Evolutionary conservation across 2,888 invertebrate species (phyloP).

Genomic region (Strigamia transsilvanica): DNA sequence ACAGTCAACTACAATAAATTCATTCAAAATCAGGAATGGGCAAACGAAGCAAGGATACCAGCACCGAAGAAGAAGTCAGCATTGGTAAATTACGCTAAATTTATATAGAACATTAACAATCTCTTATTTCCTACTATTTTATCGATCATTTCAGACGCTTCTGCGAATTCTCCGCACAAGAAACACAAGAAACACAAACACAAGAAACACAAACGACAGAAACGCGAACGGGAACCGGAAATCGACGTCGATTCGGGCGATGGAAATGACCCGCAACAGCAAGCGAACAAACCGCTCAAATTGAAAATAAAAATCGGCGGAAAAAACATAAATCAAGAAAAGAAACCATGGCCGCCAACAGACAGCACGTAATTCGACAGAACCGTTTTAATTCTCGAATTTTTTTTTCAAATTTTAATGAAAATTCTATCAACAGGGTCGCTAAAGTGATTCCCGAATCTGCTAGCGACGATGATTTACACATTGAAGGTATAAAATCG

Average conservation of each 20-base stretch:
- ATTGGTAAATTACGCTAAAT: conserved; percentile 45
- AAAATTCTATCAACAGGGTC: conserved; percentile 56
- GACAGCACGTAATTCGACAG: not conserved
- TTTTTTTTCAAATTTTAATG: not conserved
- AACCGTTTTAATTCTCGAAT: not conserved
- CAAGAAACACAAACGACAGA: conserved; percentile 73
- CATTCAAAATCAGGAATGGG: not conserved
- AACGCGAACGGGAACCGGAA: conserved; percentile 68
- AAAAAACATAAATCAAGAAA: conserved; percentile 60
- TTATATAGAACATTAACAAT: not conserved
- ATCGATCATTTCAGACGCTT: not conserved
- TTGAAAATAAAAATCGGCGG: conserved; percentile 67
- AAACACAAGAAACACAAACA: conserved; percentile 71
- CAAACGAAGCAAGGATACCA: conserved; percentile 50
- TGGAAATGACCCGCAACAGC: conserved; percentile 62
- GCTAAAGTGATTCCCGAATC: conserved; percentile 57
- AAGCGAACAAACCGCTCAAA: conserved; percentile 64
- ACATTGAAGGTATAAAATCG: conserved; percentile 56
- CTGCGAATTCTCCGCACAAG: not conserved
- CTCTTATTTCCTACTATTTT: no score
- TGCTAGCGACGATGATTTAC: conserved; percentile 57
- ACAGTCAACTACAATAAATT: no score
- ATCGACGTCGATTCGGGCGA: conserved; percentile 69
- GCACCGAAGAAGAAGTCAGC: conserved; percentile 50
- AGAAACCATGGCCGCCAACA: conserved; percentile 62